phyloP scores from a whole-genome alignment of 1,140 invertebrate genomes.

The Diabrotica virgifera region DNA sequence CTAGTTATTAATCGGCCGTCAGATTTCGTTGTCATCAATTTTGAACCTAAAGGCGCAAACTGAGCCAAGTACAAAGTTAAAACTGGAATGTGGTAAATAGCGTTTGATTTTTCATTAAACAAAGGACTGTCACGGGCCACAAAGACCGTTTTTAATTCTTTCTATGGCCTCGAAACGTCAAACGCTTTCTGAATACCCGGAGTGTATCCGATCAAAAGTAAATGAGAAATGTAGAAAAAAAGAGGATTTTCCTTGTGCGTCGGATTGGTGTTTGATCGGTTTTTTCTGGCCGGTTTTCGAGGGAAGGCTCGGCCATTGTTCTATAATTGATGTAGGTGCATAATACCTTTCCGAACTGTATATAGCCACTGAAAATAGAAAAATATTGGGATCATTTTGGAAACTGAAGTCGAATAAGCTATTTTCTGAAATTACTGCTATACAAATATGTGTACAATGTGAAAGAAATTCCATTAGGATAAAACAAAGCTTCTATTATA shows the following conservation, averaged over 20 bases:
- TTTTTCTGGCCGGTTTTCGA: no score
- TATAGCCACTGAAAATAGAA: no score
- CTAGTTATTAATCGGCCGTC: not conserved
- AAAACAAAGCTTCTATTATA: no score
- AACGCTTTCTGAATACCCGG: not conserved
- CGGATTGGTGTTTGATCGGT: no score
- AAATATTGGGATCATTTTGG: no score
- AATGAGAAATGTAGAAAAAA: not conserved
- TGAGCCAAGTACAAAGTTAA: conserved; percentile 3
- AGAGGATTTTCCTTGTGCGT: not conserved
- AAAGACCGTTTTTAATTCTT: conserved; percentile 15
- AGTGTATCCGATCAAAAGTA: not conserved
- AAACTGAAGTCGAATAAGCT: no score
- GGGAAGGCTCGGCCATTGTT: no score
- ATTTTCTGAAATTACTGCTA: no score
- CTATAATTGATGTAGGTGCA: no score
- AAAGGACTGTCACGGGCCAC: conserved; percentile 11
- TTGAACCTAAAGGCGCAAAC: not conserved
- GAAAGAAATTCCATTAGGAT: no score
- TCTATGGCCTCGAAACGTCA: conserved; percentile 3
- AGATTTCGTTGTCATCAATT: not conserved
- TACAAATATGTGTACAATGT: no score
- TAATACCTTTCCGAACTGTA: no score
- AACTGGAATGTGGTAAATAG: conserved; percentile 13
- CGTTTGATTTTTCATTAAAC: conserved; percentile 17